phyloP scores from a whole-genome alignment of 1,140 invertebrate species.

The Apis laboriosa region DNA sequence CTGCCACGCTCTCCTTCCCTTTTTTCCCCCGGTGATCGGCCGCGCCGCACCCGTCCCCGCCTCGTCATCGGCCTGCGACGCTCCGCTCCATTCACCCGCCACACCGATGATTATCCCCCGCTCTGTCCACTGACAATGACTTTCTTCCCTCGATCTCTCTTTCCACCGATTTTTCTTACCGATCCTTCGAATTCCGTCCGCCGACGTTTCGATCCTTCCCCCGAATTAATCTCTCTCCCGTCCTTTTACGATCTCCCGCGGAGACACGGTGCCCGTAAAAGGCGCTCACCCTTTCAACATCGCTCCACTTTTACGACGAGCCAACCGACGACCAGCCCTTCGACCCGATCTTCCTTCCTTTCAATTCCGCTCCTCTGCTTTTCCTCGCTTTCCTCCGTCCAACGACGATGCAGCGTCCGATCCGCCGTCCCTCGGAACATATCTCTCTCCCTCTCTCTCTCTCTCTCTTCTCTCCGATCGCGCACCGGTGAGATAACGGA shows the following conservation, averaged over 20 bases:
- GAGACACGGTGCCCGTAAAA: background rate
- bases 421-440: too few relatives aligned
- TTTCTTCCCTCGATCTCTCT: slow-evolving; percentile 1
- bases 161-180: background rate
- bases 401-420: background rate
- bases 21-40: slow-evolving; percentile 45
- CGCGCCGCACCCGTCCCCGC: slow-evolving; percentile 35
- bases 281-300: background rate
- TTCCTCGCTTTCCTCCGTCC: background rate
- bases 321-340: background rate
- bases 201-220: background rate
- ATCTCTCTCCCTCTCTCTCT: too few relatives aligned
- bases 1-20: slow-evolving; percentile 52
- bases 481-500: too few relatives aligned
- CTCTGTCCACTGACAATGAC: slow-evolving; percentile 32
- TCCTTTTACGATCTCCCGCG: slow-evolving; percentile 5
- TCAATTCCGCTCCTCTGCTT: too few relatives aligned
- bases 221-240: slow-evolving; percentile 29
- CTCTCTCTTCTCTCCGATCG: too few relatives aligned
- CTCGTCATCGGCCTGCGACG: slow-evolving; percentile 37
- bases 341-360: background rate
- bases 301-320: background rate
- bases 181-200: slow-evolving; percentile 7
- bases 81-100: slow-evolving; percentile 16
- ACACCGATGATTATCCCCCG: slow-evolving; percentile 22